phyloP scores from a whole-genome alignment of 2,888 invertebrate genomes.

The Cynaeus angustus region DNA sequence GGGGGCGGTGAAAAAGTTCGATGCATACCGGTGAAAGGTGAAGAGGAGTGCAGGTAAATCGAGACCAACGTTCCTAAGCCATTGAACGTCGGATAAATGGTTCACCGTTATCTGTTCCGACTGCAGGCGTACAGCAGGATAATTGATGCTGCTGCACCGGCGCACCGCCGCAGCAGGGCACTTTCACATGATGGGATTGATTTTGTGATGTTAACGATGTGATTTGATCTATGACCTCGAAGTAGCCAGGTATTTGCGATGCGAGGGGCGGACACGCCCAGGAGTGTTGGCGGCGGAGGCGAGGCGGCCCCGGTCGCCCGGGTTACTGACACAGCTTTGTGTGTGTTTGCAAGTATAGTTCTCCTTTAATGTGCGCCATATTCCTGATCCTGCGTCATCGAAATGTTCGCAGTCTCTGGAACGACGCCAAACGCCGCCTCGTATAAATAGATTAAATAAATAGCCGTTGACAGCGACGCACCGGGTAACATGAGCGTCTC shows the following conservation, averaged over 20 bases:
- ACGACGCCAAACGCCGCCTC: conserved; percentile 58
- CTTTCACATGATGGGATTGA: conserved; percentile 30
- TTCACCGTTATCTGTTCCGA: conserved; percentile 33
- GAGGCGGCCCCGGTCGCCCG: conserved; percentile 61
- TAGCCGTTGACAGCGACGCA: conserved; percentile 56
- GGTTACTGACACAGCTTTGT: conserved; percentile 65
- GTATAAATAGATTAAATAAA: conserved; percentile 62
- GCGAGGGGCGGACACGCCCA: conserved; percentile 59
- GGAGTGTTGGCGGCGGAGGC: conserved; percentile 61
- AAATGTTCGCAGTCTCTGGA: conserved; percentile 58
- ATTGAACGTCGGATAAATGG: conserved; percentile 29
- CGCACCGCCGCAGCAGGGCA: conserved; percentile 23
- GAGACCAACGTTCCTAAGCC: conserved; percentile 20
- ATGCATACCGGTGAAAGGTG: conserved; percentile 37
- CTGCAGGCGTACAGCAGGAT: conserved; percentile 20
- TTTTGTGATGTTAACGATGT: conserved; percentile 27
- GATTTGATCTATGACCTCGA: conserved; percentile 34
- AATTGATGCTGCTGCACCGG: conserved; percentile 26
- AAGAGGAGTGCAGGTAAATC: conserved; percentile 34
- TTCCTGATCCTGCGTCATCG: conserved; percentile 56
- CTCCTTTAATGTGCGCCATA: conserved; percentile 61
- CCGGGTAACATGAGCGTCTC: conserved; percentile 47
- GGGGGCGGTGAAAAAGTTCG: conserved; percentile 20
- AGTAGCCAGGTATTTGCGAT: conserved; percentile 57
- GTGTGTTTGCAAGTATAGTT: conserved; percentile 54